Evolutionary conservation across 2,797 vertebrate species (phyloP), one percentile per base, ranked within the genome.

Genomic region (Erpetoichthys calabaricus): DNA sequence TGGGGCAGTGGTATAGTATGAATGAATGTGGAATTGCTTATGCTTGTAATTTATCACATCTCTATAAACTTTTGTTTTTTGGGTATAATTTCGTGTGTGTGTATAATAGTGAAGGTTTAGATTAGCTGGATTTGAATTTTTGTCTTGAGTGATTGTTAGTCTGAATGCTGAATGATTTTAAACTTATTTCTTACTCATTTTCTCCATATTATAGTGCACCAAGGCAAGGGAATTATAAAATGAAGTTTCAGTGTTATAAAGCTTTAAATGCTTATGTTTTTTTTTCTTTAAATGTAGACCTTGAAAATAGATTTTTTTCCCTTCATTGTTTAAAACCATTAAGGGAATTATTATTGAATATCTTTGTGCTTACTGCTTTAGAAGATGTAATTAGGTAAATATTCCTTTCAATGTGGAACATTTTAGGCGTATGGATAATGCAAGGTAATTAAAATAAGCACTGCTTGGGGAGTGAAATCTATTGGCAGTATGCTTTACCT

Each of bases 391-490:
- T 84, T 85, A 84, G 79, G 77, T 79, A 79, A 82, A 82, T 51
- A 57, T 44, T 7, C 45, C 53, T 46, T 79, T 70, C 76, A 77
- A 82, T 70, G 70, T 78, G 81, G 75, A 81, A 77, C 73, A 75
- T 74, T 83, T 80, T 75, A 60, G 5, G 71, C 77, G 81, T 76
- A 81, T 55, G 60, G 74, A 80, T 82, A 86, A 82, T 68, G 76
- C 76, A 64, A 68, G 76, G 75, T 83, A 84, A 85, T 85, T 86
- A 85, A 86, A 84, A 84, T 78, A 84, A 86, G 80, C 75, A 49
- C 75, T 82, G 80, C 77, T 74, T 63, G 76, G 82, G 83, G 82
- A 84, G 69, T 70, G 68, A 63, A 68, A 75, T 77, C 76, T 81
- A 81, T 86, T 73, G 77, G 75, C 76, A 57, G 73, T 75, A 76